Evolutionary conservation across 1,140 invertebrate genomes (phyloP).

Genomic region (Euwallacea similis): DNA sequence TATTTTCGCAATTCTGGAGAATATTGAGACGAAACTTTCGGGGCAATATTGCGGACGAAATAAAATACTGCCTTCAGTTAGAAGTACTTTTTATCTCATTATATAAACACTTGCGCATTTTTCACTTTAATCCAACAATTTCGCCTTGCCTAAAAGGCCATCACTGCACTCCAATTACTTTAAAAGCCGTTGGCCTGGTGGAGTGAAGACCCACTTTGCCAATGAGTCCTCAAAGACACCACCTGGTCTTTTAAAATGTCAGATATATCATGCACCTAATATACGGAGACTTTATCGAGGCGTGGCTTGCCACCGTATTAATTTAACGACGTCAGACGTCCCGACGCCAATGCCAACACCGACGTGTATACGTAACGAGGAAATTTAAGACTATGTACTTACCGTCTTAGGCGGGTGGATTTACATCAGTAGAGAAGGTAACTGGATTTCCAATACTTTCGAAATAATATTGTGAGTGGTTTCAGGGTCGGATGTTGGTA

Average conservation of each 20-base stretch:
- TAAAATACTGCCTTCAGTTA: too few species aligned
- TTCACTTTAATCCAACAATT: background rate
- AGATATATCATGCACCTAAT: constrained; percentile 19
- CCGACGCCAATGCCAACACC: background rate
- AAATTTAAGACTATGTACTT: constrained; percentile 14
- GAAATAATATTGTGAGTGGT: too few species aligned
- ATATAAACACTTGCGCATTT: background rate
- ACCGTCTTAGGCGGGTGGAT: too few species aligned
- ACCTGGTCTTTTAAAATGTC: constrained; percentile 29
- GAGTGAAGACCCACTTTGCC: constrained; percentile 19
- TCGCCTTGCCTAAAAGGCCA: background rate
- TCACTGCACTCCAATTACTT: constrained; percentile 15
- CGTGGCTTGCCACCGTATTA: constrained; percentile 10
- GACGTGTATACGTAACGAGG: background rate
- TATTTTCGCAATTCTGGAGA: constrained; percentile 24
- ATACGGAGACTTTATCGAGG: constrained; percentile 1
- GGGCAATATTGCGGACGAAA: too few species aligned
- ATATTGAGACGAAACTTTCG: constrained; percentile 16
- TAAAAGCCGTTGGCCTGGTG: constrained; percentile 1
- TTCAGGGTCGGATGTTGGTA: too few species aligned
- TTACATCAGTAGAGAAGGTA: too few species aligned
- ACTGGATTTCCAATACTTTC: too few species aligned
- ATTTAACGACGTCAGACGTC: constrained; percentile 14
- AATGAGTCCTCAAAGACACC: constrained; percentile 23
- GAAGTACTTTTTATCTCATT: constrained; percentile 1